Base-by-base conservation (phyloP, 64 coral and sea anemone species). In the Catalaphyllia jardinei region DNA sequence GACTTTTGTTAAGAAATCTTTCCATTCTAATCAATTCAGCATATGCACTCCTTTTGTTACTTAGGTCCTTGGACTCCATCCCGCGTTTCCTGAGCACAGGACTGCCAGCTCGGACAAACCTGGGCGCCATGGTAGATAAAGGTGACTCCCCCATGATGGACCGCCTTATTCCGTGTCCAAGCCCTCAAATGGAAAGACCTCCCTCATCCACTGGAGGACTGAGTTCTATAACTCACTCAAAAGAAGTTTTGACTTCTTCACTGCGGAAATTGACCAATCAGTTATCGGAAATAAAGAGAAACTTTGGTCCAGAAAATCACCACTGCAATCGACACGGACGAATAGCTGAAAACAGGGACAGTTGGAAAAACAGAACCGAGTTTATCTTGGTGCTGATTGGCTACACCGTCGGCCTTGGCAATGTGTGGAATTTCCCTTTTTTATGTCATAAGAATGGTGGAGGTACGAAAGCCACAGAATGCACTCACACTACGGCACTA, bases 401-500 rank as follows among this genome's bases (percentile, higher is more conserved):
- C 1, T 99, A 99, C 60, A 99, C 97, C 7, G 78, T 99, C 83
- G 97, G 97, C 8, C 88, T 99, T 6, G 97, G 97, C 1, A 99
- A 99, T 80, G 97, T 99, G 1, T 99, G 97, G 97, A 86, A 64
- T 22, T 99, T 99, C 46, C 97, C 97, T 33, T 86, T 83, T 18
- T 79, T 99, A 54, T 99, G 97, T 78, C 97, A 99, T 75, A 95
- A 99, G 61, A 99, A 99, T 79, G 97, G 97, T 49, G 97, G 97
- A 95, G 97, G 97, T 99, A 59, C 69, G 93, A 46, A 46, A 7
- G 42, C 3, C 7, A 46, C 42, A 46, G 3, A 46, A 46, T 46
- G 42, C 4, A 46, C 42, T 46, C 42, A 46, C 42, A 46, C 42
- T 46, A 46, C 42, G 42, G 4, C 42, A 46, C 7, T 46, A 46